Evolutionary conservation across 2,797 vertebrate genomes (phyloP).

Genomic region (Alfaro cultratus): DNA sequence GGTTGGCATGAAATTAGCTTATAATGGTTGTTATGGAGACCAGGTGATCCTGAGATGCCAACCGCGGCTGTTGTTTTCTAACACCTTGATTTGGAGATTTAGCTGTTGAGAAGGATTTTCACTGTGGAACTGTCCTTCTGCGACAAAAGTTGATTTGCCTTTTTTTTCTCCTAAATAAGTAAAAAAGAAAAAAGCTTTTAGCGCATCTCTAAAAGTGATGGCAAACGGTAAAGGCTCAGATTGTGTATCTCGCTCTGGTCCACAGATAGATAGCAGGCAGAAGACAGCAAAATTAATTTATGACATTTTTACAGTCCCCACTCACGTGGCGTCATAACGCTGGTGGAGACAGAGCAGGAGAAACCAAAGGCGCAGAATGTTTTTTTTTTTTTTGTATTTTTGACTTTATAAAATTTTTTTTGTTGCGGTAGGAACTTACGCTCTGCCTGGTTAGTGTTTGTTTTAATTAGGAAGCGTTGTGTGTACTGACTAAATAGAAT

Average conservation of each 20-base stretch:
- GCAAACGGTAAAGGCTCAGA: neutral
- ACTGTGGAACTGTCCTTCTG: neutral
- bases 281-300: neutral
- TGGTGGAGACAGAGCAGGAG: neutral
- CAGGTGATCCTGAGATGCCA: neutral
- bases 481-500: neutral
- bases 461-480: neutral
- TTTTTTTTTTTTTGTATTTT: neutral
- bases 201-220: neutral
- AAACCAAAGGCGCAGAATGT: neutral
- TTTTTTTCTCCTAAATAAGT: neutral
- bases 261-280: slow-evolving; percentile 3
- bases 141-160: neutral
- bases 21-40: neutral
- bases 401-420: neutral
- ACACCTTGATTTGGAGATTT: neutral
- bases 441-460: neutral
- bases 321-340: neutral
- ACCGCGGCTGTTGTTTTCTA: neutral
- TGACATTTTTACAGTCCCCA: neutral
- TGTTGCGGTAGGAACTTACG: neutral
- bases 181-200: neutral
- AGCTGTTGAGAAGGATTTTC: neutral
- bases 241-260: neutral
- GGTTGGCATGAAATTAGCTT: neutral